Conservation (phyloP, 2,888 invertebrate species). For the Masnerella sp. region DNA sequence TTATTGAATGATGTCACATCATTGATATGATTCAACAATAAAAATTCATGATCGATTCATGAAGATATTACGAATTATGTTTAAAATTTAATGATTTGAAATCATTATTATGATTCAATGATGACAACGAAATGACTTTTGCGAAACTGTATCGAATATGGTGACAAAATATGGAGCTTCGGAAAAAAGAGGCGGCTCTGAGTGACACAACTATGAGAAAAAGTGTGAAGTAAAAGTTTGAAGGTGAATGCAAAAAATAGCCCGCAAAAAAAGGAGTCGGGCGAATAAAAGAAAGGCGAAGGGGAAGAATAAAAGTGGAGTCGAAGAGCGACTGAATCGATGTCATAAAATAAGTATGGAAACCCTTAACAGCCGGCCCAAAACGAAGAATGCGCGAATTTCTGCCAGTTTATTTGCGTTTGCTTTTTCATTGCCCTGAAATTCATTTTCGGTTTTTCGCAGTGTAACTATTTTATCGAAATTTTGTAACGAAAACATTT, state of each 20-base stretch:
- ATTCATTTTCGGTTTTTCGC: constrained; percentile 31
- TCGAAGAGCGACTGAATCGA: constrained; percentile 55
- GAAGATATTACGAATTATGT: no score
- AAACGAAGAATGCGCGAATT: constrained; percentile 50
- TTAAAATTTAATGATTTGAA: no score
- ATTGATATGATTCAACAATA: no score
- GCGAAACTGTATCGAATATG: constrained; percentile 13
- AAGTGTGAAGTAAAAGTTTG: constrained; percentile 47
- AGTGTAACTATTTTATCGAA: no score
- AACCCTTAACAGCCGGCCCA: constrained; percentile 40
- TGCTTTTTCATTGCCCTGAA: constrained; percentile 39
- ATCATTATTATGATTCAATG: no score
- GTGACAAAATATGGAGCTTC: not conserved
- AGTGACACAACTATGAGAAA: constrained; percentile 34
- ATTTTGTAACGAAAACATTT: no score
- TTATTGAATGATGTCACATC: no score
- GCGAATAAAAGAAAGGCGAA: constrained; percentile 41
- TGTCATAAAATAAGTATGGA: constrained; percentile 58
- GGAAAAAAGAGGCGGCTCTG: constrained; percentile 4
- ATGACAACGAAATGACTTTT: constrained; percentile 9
- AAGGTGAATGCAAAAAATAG: constrained; percentile 41
- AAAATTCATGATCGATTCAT: no score
- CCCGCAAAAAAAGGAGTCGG: constrained; percentile 25
- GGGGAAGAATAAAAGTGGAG: constrained; percentile 38
- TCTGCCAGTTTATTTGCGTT: constrained; percentile 54